phyloP scores from a whole-genome alignment of 2,888 invertebrate species.

The Opisthograptis luteolata region DNA sequence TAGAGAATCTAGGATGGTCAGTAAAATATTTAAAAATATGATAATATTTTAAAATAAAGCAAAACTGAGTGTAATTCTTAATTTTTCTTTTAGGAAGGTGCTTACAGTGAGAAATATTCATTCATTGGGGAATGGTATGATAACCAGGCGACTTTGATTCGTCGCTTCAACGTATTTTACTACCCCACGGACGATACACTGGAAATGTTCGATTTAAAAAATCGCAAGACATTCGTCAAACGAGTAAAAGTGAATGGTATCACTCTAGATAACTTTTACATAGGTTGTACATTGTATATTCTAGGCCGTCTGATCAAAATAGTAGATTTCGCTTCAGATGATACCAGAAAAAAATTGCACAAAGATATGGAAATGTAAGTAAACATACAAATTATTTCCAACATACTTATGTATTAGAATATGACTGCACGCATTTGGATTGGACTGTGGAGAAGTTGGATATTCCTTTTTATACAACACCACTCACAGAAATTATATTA shows the following conservation, averaged over 20 bases:
- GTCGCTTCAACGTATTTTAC: constrained; percentile 90
- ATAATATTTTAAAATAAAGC: too few relatives aligned
- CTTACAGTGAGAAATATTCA: constrained; percentile 81
- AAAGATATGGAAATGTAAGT: constrained; percentile 87
- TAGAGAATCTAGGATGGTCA: constrained; percentile 1
- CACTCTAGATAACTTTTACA: constrained; percentile 87
- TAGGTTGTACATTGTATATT: constrained; percentile 89
- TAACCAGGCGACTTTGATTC: constrained; percentile 88
- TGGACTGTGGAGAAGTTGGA: too few relatives aligned
- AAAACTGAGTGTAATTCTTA: too few relatives aligned
- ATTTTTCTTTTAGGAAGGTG: constrained; percentile 68
- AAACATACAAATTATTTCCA: background rate
- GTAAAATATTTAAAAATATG: background rate
- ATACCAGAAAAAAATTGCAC: constrained; percentile 86
- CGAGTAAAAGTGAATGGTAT: constrained; percentile 88
- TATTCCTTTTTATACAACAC: too few relatives aligned
- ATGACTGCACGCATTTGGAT: too few relatives aligned
- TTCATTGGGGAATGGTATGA: constrained; percentile 96
- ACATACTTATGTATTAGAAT: too few relatives aligned
- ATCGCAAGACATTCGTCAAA: constrained; percentile 86
- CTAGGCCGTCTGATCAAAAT: constrained; percentile 90
- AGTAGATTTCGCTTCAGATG: constrained; percentile 88
- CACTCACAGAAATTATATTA: too few relatives aligned
- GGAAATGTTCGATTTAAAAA: constrained; percentile 90
- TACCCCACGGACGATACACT: constrained; percentile 91